These are phyloP conservation scores for Marmota flaviventris DNA, from an alignment of 2,113 vertebrate genomes.

Conservation along the genomic window DNA sequence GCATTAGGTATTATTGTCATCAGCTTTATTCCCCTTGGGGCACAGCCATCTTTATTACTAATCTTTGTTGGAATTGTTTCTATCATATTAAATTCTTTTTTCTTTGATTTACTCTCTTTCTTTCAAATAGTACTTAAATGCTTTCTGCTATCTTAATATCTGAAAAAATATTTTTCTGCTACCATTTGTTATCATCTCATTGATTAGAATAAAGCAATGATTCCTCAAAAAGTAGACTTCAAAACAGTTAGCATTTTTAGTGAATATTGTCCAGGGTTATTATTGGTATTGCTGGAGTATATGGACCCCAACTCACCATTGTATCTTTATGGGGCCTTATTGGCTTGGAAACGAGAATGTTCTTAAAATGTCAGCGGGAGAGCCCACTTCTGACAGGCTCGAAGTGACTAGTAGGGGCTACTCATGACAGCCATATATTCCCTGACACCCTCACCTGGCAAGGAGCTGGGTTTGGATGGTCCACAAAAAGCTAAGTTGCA, in stretches of 20 bases:
- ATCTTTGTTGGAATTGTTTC: slow-evolving; percentile 46
- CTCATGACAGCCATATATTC: background rate
- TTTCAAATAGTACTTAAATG: slow-evolving; percentile 62
- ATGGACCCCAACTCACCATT: background rate
- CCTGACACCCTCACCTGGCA: slow-evolving; percentile 14
- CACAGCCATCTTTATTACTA: background rate
- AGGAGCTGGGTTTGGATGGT: background rate
- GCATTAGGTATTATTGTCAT: background rate
- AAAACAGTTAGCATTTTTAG: background rate
- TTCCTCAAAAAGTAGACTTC: slow-evolving; percentile 6
- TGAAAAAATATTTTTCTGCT: too few species aligned
- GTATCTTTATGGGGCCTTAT: background rate
- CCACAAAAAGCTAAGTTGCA: slow-evolving; percentile 38
- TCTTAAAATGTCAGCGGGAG: background rate
- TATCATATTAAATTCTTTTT: background rate
- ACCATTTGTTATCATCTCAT: slow-evolving; percentile 23
- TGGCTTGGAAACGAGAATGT: background rate
- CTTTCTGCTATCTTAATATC: slow-evolving; percentile 29
- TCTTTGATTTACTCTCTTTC: slow-evolving; percentile 37
- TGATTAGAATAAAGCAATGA: slow-evolving; percentile 28
- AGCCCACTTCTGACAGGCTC: background rate
- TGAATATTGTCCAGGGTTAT: background rate
- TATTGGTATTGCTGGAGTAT: background rate
- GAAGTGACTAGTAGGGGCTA: background rate
- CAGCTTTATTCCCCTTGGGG: background rate